phyloP scores from a whole-genome alignment of 2,888 invertebrate species.

The Limnephilus marmoratus region DNA sequence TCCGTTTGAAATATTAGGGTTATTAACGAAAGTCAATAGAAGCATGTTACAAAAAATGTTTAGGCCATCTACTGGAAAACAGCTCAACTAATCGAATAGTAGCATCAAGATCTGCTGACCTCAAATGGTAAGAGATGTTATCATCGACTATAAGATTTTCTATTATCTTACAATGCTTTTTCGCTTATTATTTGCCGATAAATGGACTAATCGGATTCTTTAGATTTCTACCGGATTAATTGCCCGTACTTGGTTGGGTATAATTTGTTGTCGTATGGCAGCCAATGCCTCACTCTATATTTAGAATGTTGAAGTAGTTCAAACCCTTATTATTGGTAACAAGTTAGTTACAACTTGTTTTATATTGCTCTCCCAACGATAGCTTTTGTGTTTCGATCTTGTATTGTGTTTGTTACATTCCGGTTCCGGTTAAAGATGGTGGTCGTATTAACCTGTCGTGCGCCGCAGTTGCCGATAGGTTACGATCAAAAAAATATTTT shows the following conservation, averaged over 20 bases:
- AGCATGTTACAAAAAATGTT: background rate
- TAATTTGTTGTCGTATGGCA: background rate
- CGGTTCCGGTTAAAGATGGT: no score
- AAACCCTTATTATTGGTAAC: background rate
- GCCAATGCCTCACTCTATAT: background rate
- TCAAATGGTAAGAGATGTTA: background rate
- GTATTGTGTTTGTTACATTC: background rate
- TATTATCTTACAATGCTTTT: background rate
- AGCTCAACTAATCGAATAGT: background rate
- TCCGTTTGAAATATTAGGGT: background rate
- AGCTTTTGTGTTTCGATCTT: background rate
- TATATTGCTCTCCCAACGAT: background rate
- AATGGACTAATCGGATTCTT: background rate
- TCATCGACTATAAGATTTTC: background rate
- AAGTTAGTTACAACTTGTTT: background rate
- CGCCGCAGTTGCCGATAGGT: no score
- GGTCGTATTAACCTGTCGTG: no score
- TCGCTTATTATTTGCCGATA: background rate
- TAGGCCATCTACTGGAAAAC: background rate
- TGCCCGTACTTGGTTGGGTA: background rate
- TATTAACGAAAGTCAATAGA: background rate
- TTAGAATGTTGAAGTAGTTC: background rate
- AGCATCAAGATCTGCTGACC: background rate
- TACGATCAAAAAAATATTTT: no score
- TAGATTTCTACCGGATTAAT: background rate